Evolutionary conservation across 2,113 vertebrate species (phyloP).

Genomic region (Melospiza melodia): DNA sequence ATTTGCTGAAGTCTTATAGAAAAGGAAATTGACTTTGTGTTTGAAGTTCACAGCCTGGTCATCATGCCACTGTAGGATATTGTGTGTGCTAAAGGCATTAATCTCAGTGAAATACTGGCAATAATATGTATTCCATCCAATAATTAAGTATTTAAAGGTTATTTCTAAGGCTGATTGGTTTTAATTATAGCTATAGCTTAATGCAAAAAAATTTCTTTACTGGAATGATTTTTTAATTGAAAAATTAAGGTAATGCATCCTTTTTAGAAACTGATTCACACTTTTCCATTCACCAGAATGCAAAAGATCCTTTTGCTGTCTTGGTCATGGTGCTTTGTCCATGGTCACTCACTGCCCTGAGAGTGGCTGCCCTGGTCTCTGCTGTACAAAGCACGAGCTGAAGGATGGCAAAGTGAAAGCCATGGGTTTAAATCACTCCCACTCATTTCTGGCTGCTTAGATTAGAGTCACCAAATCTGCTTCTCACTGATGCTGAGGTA

Average conservation of each 20-base stretch:
- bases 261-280: neutral
- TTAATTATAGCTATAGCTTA: neutral
- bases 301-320: neutral
- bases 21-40: neutral
- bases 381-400: neutral
- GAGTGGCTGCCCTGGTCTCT: neutral
- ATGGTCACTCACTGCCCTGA: neutral
- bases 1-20: neutral
- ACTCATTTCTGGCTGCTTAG: neutral
- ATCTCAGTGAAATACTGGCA: neutral
- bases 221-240: neutral
- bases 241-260: neutral
- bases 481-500: neutral
- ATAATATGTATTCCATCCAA: neutral
- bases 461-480: neutral
- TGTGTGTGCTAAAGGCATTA: neutral
- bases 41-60: neutral
- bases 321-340: neutral
- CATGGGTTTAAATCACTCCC: neutral
- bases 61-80: neutral
- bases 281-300: neutral
- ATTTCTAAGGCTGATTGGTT: neutral
- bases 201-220: neutral
- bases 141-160: conserved; percentile 3
- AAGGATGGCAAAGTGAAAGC: neutral